Percentiles rank a stretch among this genome's conserved stretches.
Evolutionary conservation across 2,113 vertebrate species (phyloP).

Genomic region (Blennius ocellaris): DNA sequence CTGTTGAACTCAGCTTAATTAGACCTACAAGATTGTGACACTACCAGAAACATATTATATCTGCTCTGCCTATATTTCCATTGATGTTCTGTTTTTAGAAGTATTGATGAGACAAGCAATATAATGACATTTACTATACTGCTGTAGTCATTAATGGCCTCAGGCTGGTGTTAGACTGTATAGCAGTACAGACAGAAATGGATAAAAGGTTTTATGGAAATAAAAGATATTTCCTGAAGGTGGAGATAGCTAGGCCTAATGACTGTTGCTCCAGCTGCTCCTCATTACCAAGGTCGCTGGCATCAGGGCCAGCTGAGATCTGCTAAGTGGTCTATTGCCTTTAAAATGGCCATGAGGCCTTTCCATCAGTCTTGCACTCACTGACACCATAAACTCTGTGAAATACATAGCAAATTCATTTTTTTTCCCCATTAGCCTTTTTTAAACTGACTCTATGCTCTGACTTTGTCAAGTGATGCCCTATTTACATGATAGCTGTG

Average conservation of each 20-base stretch:
- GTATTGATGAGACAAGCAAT: slow-evolving; percentile 76
- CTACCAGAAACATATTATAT: slow-evolving; percentile 63
- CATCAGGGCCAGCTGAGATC: slow-evolving; percentile 66
- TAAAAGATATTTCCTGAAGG: slow-evolving; percentile 68
- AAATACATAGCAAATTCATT: slow-evolving; percentile 42
- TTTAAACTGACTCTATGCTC: neutral
- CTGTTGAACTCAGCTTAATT: slow-evolving; percentile 77
- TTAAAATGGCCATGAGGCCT: slow-evolving; percentile 61
- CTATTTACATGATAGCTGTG: slow-evolving; percentile 42
- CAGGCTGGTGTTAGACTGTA: slow-evolving; percentile 42
- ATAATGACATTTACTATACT: slow-evolving; percentile 69
- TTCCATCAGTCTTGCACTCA: slow-evolving; percentile 48
- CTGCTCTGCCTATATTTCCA: slow-evolving; percentile 64
- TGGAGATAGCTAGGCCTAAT: slow-evolving; percentile 66
- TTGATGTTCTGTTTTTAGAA: slow-evolving; percentile 76
- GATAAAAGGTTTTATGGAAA: slow-evolving; percentile 70
- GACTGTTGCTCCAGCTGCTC: slow-evolving; percentile 64
- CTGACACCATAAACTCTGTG: slow-evolving; percentile 44
- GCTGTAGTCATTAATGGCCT: slow-evolving; percentile 65
- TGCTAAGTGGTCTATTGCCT: slow-evolving; percentile 63
- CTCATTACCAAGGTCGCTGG: slow-evolving; percentile 73
- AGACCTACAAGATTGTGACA: slow-evolving; percentile 71
- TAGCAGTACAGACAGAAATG: slow-evolving; percentile 47
- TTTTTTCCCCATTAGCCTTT: slow-evolving; percentile 4
- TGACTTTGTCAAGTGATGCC: slow-evolving; percentile 26